Evolutionary conservation across 2,888 invertebrate species (phyloP), one percentile per base, ranked within the genome.

Genomic region (Drosophila anceps): DNA sequence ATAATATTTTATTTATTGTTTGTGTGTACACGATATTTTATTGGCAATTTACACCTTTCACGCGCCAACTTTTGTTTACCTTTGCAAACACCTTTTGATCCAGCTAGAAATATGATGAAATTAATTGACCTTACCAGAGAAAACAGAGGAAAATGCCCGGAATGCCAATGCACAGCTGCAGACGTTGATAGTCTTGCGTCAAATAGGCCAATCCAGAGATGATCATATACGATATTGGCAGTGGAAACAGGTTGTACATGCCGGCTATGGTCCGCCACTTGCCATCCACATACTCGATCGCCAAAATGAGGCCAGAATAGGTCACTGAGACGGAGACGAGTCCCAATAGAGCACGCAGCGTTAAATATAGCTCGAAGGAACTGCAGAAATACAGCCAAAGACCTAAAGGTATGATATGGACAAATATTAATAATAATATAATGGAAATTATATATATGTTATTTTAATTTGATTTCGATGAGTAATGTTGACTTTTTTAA

Each of bases 241-340:
- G 94, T 69, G 96, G 96, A 91, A 97, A 96, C 86, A 96, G 94
- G 92, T 96, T 96, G 82, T 96, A 96, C 69, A 97, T 96, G 63
- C 97, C 97, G 3, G 96, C 95, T 66, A 96, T 95, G 4, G 96
- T 96, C 72, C 96, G 94, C 96, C 96, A 96, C 81, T 96, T 95
- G 3, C 96, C 96, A 44, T 96, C 96, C 5, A 96, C 96, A 63
- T 96, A 93, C 92, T 97, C 97, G 82, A 96, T 96, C 41, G 96
- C 95, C 39, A 97, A 93, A 8, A 97, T 96, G 83, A 97, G 96
- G 31, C 96, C 96, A 43, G 96, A 95, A 92, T 96, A 96, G 29
- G 97, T 97, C 54, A 97, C 95, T 20, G 96, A 96, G n/a, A 96
- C 96, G 1, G 96, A 96, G 15, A 96, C 95, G 80, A 96, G 95